Evolutionary conservation across 2,113 vertebrate genomes (phyloP).

Genomic region (Aramus guarauna): DNA sequence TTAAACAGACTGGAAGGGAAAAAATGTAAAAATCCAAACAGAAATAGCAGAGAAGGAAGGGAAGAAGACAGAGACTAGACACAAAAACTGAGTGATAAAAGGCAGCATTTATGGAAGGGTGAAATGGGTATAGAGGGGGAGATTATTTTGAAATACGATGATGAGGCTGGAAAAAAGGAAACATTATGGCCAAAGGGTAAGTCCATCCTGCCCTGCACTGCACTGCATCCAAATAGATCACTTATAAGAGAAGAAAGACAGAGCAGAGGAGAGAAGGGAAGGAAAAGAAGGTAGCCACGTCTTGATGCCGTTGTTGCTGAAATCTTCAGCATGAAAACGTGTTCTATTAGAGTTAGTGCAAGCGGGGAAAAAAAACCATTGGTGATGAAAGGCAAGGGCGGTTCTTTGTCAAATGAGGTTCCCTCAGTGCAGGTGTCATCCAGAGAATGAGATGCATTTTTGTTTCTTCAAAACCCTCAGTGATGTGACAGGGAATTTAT

Average conservation of each 20-base stretch:
- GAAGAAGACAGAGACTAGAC: not conserved
- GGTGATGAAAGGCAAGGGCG: accelerated
- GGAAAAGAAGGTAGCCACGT: not conserved
- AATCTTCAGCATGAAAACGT: not conserved
- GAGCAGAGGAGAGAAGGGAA: not conserved
- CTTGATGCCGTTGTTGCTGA: not conserved
- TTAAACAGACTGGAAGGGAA: not conserved
- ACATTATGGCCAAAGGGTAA: not conserved
- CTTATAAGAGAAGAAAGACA: not conserved
- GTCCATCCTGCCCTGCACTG: not conserved
- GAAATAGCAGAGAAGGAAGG: not conserved
- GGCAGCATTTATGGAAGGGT: not conserved
- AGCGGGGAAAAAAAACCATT: not conserved
- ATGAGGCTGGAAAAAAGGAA: not conserved
- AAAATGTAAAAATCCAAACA: not conserved
- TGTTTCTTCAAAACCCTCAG: not conserved
- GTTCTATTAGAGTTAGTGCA: not conserved
- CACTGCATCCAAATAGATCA: not conserved
- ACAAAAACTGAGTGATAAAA: not conserved
- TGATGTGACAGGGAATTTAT: not conserved
- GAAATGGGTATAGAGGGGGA: not conserved
- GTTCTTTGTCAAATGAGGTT: not conserved
- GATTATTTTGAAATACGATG: not conserved
- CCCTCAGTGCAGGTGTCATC: not conserved
- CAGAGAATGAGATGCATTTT: not conserved